phyloP scores from a whole-genome alignment of 2,113 vertebrate genomes.

The Lepidiolamprologus cunningtoni region DNA sequence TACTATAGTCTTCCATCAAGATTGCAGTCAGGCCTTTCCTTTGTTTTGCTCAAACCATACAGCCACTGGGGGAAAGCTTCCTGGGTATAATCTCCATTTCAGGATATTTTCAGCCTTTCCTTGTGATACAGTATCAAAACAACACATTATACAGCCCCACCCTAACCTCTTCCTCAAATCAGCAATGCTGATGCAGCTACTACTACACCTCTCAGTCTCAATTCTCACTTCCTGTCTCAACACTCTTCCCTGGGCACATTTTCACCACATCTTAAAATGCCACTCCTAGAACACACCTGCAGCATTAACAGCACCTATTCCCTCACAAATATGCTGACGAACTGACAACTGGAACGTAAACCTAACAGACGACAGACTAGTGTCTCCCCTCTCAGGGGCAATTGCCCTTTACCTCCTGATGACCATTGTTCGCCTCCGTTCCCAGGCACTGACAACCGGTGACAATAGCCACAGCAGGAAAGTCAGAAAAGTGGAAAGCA shows the following conservation, averaged over 20 bases:
- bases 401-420: conserved; percentile 54
- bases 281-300: background rate
- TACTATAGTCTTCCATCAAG: conserved; percentile 63
- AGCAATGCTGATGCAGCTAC: conserved; percentile 4
- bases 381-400: conserved; percentile 38
- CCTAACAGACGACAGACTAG: conserved; percentile 46
- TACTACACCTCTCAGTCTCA: conserved; percentile 13
- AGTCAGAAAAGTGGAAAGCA: conserved; percentile 33
- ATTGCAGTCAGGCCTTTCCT: conserved; percentile 49
- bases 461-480: conserved; percentile 54
- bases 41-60: conserved; percentile 49
- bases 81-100: conserved; percentile 60
- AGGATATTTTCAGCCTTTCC: conserved; percentile 64
- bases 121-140: conserved; percentile 66
- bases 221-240: conserved; percentile 31
- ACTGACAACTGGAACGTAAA: conserved; percentile 34
- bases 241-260: background rate
- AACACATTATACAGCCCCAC: conserved; percentile 38
- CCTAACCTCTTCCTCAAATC: conserved; percentile 37
- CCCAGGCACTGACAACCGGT: conserved; percentile 71
- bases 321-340: background rate
- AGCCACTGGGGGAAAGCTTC: conserved; percentile 55
- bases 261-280: background rate
- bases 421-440: conserved; percentile 69
- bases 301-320: background rate